Evolutionary conservation across 2,113 vertebrate species (phyloP).

Genomic region (Psittacula cyanocephala): DNA sequence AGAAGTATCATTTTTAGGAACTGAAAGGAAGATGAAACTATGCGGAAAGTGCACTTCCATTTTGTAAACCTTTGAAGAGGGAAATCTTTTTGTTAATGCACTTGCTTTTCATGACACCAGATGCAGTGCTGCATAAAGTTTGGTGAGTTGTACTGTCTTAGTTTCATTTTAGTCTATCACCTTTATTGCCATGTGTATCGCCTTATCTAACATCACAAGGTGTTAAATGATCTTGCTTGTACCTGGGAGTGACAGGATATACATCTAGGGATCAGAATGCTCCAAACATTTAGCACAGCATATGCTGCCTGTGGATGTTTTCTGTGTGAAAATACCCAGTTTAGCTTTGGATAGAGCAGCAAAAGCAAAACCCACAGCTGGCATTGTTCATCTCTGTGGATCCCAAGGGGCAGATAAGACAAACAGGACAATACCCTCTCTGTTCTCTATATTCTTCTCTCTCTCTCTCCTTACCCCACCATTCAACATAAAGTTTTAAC

Average conservation of each 20-base stretch:
- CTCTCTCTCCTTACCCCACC: background rate
- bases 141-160: background rate
- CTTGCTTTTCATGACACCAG: background rate
- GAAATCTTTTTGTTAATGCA: background rate
- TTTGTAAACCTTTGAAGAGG: background rate
- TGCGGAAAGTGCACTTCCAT: background rate
- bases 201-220: background rate
- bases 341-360: conserved; percentile 16
- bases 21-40: background rate
- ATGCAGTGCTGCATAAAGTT: background rate
- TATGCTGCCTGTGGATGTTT: conserved; percentile 34
- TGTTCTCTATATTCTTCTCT: background rate
- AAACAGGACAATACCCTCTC: background rate
- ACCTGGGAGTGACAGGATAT: background rate
- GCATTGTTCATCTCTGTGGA: background rate
- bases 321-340: background rate
- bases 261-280: conserved; percentile 23
- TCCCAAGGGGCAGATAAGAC: background rate
- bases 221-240: background rate
- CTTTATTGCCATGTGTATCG: background rate
- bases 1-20: background rate
- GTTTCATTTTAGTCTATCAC: conserved; percentile 4
- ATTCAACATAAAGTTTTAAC: background rate
- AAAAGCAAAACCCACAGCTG: conserved; percentile 33
- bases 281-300: conserved; percentile 35